These are phyloP conservation scores for Poeciliopsis occidentalis DNA, from an alignment of 2,113 vertebrate species.

Conservation along the genomic window DNA sequence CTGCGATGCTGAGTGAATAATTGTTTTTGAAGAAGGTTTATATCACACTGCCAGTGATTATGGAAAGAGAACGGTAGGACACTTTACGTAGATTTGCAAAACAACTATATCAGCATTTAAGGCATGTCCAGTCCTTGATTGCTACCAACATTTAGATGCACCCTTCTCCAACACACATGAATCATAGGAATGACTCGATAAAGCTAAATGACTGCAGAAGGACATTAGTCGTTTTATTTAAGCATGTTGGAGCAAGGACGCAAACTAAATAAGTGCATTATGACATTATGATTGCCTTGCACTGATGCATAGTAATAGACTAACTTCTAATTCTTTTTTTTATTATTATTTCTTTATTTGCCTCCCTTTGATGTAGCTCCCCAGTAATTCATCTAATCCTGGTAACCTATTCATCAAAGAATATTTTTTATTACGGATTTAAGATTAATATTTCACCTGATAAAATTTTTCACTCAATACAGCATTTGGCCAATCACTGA, in stretches of 20 bases:
- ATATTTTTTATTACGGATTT: slow-evolving; percentile 59
- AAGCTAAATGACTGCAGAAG: too few relatives aligned
- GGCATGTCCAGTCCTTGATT: background rate
- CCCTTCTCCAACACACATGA: too few relatives aligned
- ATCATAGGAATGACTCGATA: too few relatives aligned
- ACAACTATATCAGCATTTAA: background rate
- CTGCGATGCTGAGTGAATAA: background rate
- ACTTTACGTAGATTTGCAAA: background rate
- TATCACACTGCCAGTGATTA: background rate
- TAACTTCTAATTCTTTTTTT: too few relatives aligned
- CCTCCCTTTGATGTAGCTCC: slow-evolving; percentile 15
- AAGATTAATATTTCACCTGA: too few relatives aligned
- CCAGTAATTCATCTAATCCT: slow-evolving; percentile 20
- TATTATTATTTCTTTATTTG: too few relatives aligned
- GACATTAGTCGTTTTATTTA: too few relatives aligned
- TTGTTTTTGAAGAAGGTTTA: background rate
- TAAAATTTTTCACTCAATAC: slow-evolving; percentile 72
- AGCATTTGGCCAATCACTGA: slow-evolving; percentile 59
- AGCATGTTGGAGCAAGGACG: too few relatives aligned
- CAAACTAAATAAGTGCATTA: too few relatives aligned
- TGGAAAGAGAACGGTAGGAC: background rate
- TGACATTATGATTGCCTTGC: too few relatives aligned
- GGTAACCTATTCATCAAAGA: slow-evolving; percentile 59
- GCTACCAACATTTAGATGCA: too few relatives aligned
- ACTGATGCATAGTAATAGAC: too few relatives aligned